These are phyloP conservation scores for Hymenochirus boettgeri DNA, from an alignment of 2,113 vertebrate genomes.

Conservation along the genomic window DNA sequence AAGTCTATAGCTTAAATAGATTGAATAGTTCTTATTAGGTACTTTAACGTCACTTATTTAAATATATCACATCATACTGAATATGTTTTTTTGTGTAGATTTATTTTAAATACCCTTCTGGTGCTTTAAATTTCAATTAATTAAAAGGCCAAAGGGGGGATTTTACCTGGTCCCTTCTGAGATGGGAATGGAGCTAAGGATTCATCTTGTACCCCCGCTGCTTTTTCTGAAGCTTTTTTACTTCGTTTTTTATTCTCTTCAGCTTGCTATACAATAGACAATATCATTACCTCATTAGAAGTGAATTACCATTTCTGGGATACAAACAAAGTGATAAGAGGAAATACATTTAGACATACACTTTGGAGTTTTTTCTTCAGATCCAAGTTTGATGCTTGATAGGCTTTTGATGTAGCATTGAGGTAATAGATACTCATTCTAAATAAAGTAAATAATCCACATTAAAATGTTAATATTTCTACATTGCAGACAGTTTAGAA, in stretches of 20 bases:
- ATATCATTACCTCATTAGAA: too few species aligned
- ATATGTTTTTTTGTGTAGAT: too few species aligned
- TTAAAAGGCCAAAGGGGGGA: conserved; percentile 16
- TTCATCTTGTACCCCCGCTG: conserved; percentile 68
- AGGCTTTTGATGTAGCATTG: conserved; percentile 86
- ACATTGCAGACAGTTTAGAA: too few species aligned
- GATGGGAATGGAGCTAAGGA: conserved; percentile 44
- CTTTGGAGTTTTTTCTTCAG: conserved; percentile 90
- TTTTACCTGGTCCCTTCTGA: conserved; percentile 45
- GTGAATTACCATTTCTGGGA: too few species aligned
- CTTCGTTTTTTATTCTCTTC: conserved; percentile 90
- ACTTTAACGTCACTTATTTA: too few species aligned
- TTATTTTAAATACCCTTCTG: too few species aligned
- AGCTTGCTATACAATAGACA: conserved; percentile 74
- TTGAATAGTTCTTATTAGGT: too few species aligned
- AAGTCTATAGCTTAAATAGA: too few species aligned
- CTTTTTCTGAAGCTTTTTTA: conserved; percentile 72
- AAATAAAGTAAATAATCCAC: conserved; percentile 31
- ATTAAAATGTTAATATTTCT: too few species aligned
- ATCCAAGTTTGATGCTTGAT: conserved; percentile 86
- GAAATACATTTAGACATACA: conserved; percentile 62
- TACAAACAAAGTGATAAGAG: too few species aligned
- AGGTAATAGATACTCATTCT: conserved; percentile 92
- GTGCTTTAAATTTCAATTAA: too few species aligned
- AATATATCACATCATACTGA: too few species aligned